Conservation (phyloP, 1,140 invertebrate genomes). For the Mizuhopecten yessoensis region DNA sequence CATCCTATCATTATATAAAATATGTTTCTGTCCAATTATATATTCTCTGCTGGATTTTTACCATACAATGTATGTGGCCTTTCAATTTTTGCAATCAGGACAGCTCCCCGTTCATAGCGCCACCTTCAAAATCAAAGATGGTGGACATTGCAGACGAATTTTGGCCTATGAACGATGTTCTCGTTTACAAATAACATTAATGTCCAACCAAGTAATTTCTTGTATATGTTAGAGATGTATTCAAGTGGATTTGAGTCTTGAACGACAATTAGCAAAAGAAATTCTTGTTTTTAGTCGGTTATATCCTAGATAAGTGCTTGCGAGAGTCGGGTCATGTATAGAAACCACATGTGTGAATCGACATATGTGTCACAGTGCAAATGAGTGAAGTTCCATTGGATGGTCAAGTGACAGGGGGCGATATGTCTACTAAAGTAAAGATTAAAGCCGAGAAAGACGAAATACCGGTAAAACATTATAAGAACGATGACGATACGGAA, state of each 20-base stretch:
- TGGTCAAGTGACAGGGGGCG: not conserved
- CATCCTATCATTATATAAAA: too few relatives aligned
- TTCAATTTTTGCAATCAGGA: not conserved
- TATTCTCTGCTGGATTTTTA: not conserved
- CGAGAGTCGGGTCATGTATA: not conserved
- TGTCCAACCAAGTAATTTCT: not conserved
- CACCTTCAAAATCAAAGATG: constrained; percentile 24
- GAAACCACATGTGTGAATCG: constrained; percentile 26
- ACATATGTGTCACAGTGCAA: not conserved
- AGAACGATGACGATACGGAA: not conserved
- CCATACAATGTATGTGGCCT: not conserved
- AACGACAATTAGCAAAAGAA: too few relatives aligned
- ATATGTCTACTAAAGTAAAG: not conserved
- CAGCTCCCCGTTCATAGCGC: not conserved
- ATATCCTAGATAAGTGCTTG: not conserved
- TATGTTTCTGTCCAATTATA: not conserved
- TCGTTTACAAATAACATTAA: not conserved
- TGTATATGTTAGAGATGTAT: too few relatives aligned
- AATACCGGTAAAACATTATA: not conserved
- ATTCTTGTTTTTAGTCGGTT: not conserved
- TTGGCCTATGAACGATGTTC: not conserved
- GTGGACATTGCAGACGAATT: not conserved
- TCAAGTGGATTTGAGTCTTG: too few relatives aligned
- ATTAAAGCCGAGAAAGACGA: not conserved
- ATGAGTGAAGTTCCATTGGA: too few relatives aligned